Percentiles rank a stretch among this genome's conserved stretches.
Evolutionary conservation across 2,888 invertebrate species (phyloP).

Genomic region (Muscina levida): DNA sequence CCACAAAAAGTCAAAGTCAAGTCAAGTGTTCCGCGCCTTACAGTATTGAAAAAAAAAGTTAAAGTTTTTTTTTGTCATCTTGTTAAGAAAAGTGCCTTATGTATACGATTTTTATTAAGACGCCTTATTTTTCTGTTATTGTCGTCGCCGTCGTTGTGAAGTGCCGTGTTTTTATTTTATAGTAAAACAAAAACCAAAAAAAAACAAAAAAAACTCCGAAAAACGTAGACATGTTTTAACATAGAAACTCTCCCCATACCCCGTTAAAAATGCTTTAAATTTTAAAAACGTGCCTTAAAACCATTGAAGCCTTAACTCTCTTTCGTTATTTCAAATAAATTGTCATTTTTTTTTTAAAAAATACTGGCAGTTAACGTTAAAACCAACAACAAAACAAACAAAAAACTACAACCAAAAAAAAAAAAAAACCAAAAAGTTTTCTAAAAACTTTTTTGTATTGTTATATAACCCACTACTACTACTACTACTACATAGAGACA

Average conservation of each 20-base stretch:
- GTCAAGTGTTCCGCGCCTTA: constrained; percentile 57
- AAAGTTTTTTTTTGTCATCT: not conserved
- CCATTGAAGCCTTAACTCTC: constrained; percentile 49
- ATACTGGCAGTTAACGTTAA: constrained; percentile 10
- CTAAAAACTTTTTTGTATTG: constrained; percentile 16
- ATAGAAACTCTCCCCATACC: too few species aligned
- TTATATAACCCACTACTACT: not conserved
- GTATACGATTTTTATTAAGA: constrained; percentile 57
- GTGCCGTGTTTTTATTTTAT: constrained; percentile 55
- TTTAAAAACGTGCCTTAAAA: constrained; percentile 58
- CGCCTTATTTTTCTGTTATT: constrained; percentile 51
- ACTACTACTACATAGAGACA: not conserved
- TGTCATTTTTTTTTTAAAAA: constrained; percentile 18
- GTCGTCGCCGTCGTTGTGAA: constrained; percentile 42
- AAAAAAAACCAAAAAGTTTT: constrained; percentile 42
- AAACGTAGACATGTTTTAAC: constrained; percentile 17
- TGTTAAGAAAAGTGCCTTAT: constrained; percentile 61
- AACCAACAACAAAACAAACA: too few species aligned
- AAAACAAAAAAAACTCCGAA: too few species aligned
- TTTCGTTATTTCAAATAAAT: not conserved
- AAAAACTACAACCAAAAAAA: too few species aligned
- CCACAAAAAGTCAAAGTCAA: constrained; percentile 21
- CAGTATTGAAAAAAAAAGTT: constrained; percentile 33
- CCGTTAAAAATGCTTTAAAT: constrained; percentile 25
- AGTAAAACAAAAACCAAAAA: constrained; percentile 17